Evolutionary conservation across 2,797 vertebrate species (phyloP).

Genomic region (Anomalospiza imberbis): DNA sequence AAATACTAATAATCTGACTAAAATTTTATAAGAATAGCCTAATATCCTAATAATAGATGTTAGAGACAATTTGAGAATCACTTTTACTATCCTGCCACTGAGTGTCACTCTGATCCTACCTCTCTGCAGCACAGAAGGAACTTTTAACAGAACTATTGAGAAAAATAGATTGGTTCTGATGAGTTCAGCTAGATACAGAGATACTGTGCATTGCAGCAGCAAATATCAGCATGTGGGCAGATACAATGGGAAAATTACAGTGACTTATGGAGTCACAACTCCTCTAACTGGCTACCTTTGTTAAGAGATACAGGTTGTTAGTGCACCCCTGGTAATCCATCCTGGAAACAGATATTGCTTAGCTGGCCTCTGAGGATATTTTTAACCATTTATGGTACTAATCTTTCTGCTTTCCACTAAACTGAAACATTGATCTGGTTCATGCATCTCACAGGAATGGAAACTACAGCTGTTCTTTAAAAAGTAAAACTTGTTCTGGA

Average conservation of each 20-base stretch:
- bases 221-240: not conserved
- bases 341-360: not conserved
- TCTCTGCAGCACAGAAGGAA: not conserved
- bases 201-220: not conserved
- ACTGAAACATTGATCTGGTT: not conserved
- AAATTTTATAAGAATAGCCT: not conserved
- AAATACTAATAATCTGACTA: not conserved
- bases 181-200: not conserved
- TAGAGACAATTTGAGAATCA: not conserved
- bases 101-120: constrained; percentile 56
- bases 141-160: not conserved
- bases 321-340: not conserved
- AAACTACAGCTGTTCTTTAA: not conserved
- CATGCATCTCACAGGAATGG: not conserved
- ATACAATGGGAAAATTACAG: not conserved
- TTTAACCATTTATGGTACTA: not conserved
- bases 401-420: not conserved
- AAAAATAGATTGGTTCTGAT: not conserved
- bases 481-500: not conserved
- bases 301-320: not conserved
- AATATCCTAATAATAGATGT: not conserved
- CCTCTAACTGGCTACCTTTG: not conserved
- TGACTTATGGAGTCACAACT: not conserved
- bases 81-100: constrained; percentile 51
- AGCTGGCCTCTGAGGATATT: not conserved